phyloP scores from a whole-genome alignment of 2,888 invertebrate species.

The Lepidonotus clava region DNA sequence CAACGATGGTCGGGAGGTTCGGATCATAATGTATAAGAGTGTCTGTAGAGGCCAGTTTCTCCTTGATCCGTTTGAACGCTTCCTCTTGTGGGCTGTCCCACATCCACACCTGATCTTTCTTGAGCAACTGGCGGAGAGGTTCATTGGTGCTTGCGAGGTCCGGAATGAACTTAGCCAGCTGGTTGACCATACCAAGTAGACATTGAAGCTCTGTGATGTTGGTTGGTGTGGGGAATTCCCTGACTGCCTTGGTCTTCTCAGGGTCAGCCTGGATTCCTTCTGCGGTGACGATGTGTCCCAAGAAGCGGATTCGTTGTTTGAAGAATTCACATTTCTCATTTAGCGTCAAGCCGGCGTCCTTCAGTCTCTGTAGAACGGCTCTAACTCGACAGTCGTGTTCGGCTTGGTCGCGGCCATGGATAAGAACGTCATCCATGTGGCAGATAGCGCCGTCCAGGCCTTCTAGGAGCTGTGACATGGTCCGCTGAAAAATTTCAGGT shows the following conservation, averaged over 20 bases:
- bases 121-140: neutral
- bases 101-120: neutral
- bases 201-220: neutral
- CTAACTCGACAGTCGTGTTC: slow-evolving; percentile 62
- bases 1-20: slow-evolving; percentile 62
- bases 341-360: slow-evolving; percentile 61
- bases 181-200: slow-evolving; percentile 60
- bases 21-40: slow-evolving; percentile 73
- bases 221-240: slow-evolving; percentile 54
- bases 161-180: slow-evolving; percentile 55
- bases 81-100: slow-evolving; percentile 26
- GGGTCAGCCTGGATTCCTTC: slow-evolving; percentile 59
- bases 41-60: slow-evolving; percentile 54
- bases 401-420: slow-evolving; percentile 54
- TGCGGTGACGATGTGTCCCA: slow-evolving; percentile 61
- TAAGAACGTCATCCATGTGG: slow-evolving; percentile 64
- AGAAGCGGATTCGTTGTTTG: slow-evolving; percentile 55
- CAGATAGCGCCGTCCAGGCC: slow-evolving; percentile 59
- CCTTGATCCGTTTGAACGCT: neutral
- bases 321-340: slow-evolving; percentile 52
- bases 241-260: slow-evolving; percentile 55
- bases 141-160: neutral
- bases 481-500: slow-evolving; percentile 57
- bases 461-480: slow-evolving; percentile 60
- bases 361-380: neutral